These are phyloP conservation scores for Cheilosia vulpina DNA, from an alignment of 2,888 invertebrate genomes.

Conservation along the genomic window DNA sequence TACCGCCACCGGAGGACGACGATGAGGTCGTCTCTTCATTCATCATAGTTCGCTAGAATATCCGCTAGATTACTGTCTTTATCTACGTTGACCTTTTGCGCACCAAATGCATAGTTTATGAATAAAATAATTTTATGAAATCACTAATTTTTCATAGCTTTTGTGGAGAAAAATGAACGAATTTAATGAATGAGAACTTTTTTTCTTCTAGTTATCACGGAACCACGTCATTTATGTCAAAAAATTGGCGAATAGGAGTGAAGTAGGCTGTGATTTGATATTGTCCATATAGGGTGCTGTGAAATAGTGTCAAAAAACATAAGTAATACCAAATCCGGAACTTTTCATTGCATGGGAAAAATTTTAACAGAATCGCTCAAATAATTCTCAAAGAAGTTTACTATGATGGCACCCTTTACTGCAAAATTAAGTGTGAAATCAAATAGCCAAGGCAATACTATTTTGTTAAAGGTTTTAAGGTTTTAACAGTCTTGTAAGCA, in stretches of 20 bases:
- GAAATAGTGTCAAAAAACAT: not conserved
- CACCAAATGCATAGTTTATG: slow-evolving; percentile 63
- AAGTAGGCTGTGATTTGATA: slow-evolving; percentile 32
- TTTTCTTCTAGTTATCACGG: slow-evolving; percentile 50
- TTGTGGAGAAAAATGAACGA: slow-evolving; percentile 43
- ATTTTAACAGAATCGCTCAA: too few relatives aligned
- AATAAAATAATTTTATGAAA: slow-evolving; percentile 44
- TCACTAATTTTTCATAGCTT: slow-evolving; percentile 61
- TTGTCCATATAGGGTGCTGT: slow-evolving; percentile 16
- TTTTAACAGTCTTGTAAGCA: too few relatives aligned
- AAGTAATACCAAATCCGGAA: too few relatives aligned
- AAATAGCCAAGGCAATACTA: too few relatives aligned
- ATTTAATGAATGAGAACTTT: slow-evolving; percentile 45
- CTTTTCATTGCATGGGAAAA: too few relatives aligned
- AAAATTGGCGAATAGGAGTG: slow-evolving; percentile 32
- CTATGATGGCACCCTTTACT: too few relatives aligned
- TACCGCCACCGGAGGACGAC: slow-evolving; percentile 79
- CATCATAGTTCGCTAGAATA: slow-evolving; percentile 79
- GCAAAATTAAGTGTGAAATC: too few relatives aligned
- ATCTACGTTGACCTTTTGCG: slow-evolving; percentile 54
- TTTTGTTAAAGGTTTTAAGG: too few relatives aligned
- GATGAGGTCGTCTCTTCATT: slow-evolving; percentile 81
- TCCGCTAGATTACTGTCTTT: slow-evolving; percentile 31
- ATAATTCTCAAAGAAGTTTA: too few relatives aligned
- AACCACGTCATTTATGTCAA: slow-evolving; percentile 74